Percentiles rank a stretch among this genome's conserved stretches.
These are phyloP conservation scores for Diplazon laetatorius DNA, from an alignment of 2,888 invertebrate genomes.

Conservation along the genomic window DNA sequence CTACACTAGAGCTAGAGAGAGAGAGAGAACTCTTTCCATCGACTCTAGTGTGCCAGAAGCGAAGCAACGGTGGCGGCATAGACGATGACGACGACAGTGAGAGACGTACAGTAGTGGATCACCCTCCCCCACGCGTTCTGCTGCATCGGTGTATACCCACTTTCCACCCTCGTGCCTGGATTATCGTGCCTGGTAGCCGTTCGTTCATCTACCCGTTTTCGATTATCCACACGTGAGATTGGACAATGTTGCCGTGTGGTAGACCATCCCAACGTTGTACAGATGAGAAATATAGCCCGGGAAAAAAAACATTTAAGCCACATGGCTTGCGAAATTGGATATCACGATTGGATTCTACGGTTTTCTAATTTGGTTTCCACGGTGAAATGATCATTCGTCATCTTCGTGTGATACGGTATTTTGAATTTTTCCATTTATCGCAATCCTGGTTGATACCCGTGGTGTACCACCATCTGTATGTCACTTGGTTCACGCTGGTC, in stretches of 20 bases:
- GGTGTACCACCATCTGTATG: neutral
- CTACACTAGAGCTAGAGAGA: slow-evolving; percentile 49
- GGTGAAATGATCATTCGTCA: neutral
- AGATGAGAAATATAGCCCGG: slow-evolving; percentile 47
- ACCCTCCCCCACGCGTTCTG: slow-evolving; percentile 60
- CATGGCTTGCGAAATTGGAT: slow-evolving; percentile 43
- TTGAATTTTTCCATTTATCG: neutral
- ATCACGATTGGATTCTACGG: neutral
- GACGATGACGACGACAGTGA: slow-evolving; percentile 45
- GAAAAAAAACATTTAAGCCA: slow-evolving; percentile 52
- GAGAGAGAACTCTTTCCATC: slow-evolving; percentile 37
- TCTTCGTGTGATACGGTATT: neutral
- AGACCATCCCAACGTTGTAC: slow-evolving; percentile 39
- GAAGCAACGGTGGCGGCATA: too few species aligned
- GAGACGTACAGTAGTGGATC: slow-evolving; percentile 64
- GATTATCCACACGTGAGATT: slow-evolving; percentile 66
- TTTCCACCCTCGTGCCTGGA: slow-evolving; percentile 65
- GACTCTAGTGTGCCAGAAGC: slow-evolving; percentile 21
- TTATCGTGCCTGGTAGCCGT: slow-evolving; percentile 64
- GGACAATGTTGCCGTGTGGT: slow-evolving; percentile 56
- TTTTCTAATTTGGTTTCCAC: neutral
- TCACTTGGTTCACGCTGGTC: slow-evolving; percentile 29
- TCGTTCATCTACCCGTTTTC: slow-evolving; percentile 62
- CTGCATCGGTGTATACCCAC: slow-evolving; percentile 58
- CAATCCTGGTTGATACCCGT: neutral